Percentiles rank a stretch among this genome's conserved stretches.
Conservation (phyloP, 1,140 invertebrate species). For the Papilio aristodemus region DNA sequence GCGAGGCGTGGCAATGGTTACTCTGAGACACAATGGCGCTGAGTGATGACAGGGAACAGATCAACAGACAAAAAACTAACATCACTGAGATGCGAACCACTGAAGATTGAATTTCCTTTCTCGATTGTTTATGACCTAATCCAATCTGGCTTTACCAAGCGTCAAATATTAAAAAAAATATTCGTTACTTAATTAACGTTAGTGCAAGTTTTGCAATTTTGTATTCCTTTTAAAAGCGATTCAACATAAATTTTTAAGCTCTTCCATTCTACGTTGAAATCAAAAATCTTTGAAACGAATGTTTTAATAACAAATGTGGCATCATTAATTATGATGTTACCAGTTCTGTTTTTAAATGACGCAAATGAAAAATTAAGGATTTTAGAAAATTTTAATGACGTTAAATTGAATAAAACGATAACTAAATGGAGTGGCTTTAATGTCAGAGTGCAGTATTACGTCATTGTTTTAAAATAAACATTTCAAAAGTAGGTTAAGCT, state of each 20-base stretch:
- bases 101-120: neutral
- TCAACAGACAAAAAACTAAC: conserved; percentile 24
- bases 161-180: too few relatives aligned
- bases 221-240: too few relatives aligned
- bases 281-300: too few relatives aligned
- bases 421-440: neutral
- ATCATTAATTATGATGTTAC: too few relatives aligned
- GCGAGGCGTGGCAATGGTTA: conserved; percentile 12
- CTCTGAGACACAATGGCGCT: conserved; percentile 27
- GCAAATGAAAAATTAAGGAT: neutral
- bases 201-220: too few relatives aligned
- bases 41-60: conserved; percentile 27
- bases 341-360: too few relatives aligned
- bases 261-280: too few relatives aligned
- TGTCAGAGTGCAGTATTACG: conserved; percentile 11
- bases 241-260: too few relatives aligned
- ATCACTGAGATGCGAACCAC: conserved; percentile 11
- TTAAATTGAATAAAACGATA: neutral
- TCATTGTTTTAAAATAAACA: conserved; percentile 18
- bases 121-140: neutral
- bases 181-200: too few relatives aligned
- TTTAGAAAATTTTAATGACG: neutral
- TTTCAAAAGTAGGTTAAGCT: conserved; percentile 6
- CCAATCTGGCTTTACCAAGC: neutral
- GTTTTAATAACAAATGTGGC: too few relatives aligned